phyloP scores from a whole-genome alignment of 2,113 vertebrate genomes.

The Myanophis thanlyinensis region DNA sequence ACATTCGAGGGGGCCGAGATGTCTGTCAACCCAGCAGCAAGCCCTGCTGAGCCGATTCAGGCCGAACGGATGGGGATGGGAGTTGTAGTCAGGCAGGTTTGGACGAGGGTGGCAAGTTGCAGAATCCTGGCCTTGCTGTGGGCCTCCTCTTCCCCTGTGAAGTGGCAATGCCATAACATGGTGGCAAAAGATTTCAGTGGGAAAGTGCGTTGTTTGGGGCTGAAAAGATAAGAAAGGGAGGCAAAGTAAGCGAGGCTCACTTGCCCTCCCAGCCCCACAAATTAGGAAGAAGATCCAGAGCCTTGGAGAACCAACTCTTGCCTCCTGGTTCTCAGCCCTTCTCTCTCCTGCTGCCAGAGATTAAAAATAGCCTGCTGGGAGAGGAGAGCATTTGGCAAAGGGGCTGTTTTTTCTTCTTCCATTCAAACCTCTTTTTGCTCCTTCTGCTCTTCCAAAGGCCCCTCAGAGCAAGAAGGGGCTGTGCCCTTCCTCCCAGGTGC shows the following conservation, averaged over 20 bases:
- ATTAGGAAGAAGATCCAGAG: background rate
- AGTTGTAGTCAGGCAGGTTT: background rate
- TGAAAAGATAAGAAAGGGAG: background rate
- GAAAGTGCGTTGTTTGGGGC: background rate
- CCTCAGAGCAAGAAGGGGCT: background rate
- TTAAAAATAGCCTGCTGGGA: constrained; percentile 5
- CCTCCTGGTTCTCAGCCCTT: background rate
- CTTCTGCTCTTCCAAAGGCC: background rate
- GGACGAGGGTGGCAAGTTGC: background rate
- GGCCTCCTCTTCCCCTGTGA: background rate
- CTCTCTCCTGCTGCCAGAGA: background rate
- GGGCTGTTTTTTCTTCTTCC: background rate
- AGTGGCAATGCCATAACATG: background rate
- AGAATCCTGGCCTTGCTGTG: too few species aligned
- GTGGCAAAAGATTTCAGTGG: background rate
- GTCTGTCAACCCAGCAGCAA: background rate
- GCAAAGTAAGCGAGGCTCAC: background rate
- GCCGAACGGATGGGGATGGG: background rate
- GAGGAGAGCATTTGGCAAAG: background rate
- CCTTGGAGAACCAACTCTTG: background rate
- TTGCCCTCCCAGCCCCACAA: background rate
- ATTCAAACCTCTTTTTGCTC: background rate
- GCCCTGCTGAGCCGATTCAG: background rate
- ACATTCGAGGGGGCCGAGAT: background rate
- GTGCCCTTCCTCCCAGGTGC: background rate